A percentile compares a stretch with the other conserved stretches of the same genome.
phyloP scores from a whole-genome alignment of 2,888 invertebrate genomes.

The Lepidonotus clava region DNA sequence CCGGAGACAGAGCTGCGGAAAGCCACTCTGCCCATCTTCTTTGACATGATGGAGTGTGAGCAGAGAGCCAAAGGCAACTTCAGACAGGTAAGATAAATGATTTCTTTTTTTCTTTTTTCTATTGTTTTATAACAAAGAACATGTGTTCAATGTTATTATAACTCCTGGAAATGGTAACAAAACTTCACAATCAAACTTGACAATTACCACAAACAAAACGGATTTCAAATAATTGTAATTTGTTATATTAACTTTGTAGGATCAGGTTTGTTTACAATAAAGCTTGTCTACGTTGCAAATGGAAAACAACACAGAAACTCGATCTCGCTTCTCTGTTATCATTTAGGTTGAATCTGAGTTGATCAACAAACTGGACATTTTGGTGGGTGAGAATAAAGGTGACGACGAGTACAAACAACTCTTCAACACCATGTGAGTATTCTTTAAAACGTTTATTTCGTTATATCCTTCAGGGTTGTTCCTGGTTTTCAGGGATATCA shows the following conservation, averaged over 20 bases:
- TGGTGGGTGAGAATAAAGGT: constrained; percentile 95
- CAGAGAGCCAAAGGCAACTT: constrained; percentile 91
- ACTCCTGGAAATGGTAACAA: too few relatives aligned
- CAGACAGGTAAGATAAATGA: constrained; percentile 83
- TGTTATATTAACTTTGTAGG: too few relatives aligned
- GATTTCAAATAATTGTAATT: too few relatives aligned
- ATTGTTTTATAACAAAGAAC: too few relatives aligned
- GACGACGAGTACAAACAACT: constrained; percentile 95
- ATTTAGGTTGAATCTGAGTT: constrained; percentile 95
- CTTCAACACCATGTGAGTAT: constrained; percentile 96
- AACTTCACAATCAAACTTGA: too few relatives aligned
- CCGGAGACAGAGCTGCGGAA: constrained; percentile 91
- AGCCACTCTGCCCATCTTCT: constrained; percentile 94
- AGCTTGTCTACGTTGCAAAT: too few relatives aligned
- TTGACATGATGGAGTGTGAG: constrained; percentile 97
- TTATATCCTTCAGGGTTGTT: too few relatives aligned
- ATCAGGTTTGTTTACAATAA: too few relatives aligned
- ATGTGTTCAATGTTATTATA: too few relatives aligned
- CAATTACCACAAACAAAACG: too few relatives aligned
- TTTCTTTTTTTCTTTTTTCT: not conserved
- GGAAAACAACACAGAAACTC: too few relatives aligned
- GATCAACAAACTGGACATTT: constrained; percentile 94
- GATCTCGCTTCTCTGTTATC: constrained; percentile 61
- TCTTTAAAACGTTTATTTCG: not conserved
- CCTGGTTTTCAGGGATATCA: too few relatives aligned